Conservation (phyloP, 2,797 vertebrate genomes). For the Channa striata region DNA sequence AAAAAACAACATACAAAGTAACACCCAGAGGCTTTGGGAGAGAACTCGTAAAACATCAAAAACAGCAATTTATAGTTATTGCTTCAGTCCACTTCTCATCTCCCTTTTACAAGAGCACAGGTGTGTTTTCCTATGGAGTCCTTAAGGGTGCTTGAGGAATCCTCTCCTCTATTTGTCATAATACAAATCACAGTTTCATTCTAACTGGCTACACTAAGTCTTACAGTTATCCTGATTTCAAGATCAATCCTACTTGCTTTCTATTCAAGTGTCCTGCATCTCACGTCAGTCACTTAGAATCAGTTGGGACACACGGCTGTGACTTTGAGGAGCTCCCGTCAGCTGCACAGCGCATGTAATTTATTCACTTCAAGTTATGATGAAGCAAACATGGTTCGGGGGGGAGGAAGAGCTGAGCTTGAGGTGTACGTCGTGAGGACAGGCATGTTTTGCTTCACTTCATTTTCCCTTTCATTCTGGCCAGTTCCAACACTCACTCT, state of each 20-base stretch:
- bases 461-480: constrained; percentile 71
- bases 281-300: constrained; percentile 57
- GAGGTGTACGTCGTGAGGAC: constrained; percentile 59
- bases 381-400: constrained; percentile 53
- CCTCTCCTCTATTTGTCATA: constrained; percentile 57
- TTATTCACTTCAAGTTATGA: constrained; percentile 55
- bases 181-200: constrained; percentile 77
- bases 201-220: constrained; percentile 77
- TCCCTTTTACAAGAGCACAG: constrained; percentile 68
- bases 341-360: constrained; percentile 60
- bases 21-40: constrained; percentile 71
- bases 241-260: constrained; percentile 69
- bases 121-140: constrained; percentile 62
- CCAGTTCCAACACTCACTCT: constrained; percentile 32
- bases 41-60: constrained; percentile 73
- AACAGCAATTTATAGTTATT: constrained; percentile 80
- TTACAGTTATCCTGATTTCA: constrained; percentile 76
- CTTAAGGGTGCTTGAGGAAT: constrained; percentile 52
- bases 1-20: constrained; percentile 71
- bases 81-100: constrained; percentile 78
- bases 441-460: constrained; percentile 66
- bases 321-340: constrained; percentile 47
- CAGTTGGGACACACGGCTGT: constrained; percentile 51
- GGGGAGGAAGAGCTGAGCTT: constrained; percentile 27
- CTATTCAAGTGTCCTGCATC: constrained; percentile 71